Conservation (phyloP, 1,140 invertebrate species). For the Gryllus bimaculatus region DNA sequence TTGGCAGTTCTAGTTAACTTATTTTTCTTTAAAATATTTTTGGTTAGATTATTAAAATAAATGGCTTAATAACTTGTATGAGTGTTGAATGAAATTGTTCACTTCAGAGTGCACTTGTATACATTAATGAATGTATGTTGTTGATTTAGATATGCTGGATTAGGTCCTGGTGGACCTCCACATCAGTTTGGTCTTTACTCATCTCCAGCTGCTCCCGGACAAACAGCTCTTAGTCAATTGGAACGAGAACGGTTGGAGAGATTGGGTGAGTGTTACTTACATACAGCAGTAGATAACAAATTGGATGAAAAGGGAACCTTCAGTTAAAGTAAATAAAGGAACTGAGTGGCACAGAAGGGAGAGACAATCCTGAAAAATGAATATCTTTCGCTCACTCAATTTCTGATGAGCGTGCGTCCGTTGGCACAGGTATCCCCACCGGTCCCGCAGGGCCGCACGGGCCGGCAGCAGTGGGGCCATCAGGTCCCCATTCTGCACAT, state of each 20-base stretch:
- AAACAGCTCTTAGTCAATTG: slow-evolving; percentile 58
- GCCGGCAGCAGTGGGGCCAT: slow-evolving; percentile 13
- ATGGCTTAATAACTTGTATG: too few species aligned
- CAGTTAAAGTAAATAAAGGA: too few species aligned
- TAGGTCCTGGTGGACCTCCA: slow-evolving; percentile 29
- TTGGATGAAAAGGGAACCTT: too few species aligned
- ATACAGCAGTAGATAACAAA: too few species aligned
- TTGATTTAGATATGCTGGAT: slow-evolving; percentile 29
- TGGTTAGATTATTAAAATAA: too few species aligned
- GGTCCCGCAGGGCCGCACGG: slow-evolving; percentile 24
- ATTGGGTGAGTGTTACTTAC: slow-evolving; percentile 44
- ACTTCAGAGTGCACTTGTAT: neutral
- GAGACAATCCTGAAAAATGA: neutral
- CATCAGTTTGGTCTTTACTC: slow-evolving; percentile 52
- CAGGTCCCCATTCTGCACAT: slow-evolving; percentile 18
- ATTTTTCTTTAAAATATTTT: too few species aligned
- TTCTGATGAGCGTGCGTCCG: neutral
- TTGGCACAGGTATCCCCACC: slow-evolving; percentile 19
- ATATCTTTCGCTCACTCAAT: neutral
- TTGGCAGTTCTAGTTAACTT: too few species aligned
- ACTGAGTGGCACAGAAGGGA: neutral
- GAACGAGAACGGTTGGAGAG: slow-evolving; percentile 79
- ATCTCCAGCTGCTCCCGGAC: slow-evolving; percentile 34
- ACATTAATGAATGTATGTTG: neutral
- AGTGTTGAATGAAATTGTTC: neutral